Percentiles rank a stretch among this genome's conserved stretches.
Conservation (phyloP, 2,113 vertebrate genomes). For the Sorex araneus region DNA sequence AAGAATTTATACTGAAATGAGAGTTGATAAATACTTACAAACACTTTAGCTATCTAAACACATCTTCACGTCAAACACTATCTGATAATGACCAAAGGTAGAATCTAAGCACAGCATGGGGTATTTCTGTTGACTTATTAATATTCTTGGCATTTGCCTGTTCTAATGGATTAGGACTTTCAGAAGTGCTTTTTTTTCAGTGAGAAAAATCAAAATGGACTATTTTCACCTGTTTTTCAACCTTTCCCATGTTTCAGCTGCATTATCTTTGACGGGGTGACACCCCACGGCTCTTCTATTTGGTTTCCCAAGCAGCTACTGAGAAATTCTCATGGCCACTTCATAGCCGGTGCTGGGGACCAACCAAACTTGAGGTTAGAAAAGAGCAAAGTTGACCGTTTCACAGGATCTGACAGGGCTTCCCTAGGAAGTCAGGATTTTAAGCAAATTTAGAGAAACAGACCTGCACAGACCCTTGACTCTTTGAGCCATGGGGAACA, state of each 20-base stretch:
- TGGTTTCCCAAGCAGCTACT: conserved; percentile 26
- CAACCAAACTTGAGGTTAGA: conserved; percentile 29
- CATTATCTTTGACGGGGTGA: conserved; percentile 33
- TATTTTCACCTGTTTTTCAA: conserved; percentile 12
- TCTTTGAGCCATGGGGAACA: not conserved
- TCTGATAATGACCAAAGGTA: conserved; percentile 53
- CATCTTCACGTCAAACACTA: conserved; percentile 71
- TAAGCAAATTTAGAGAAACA: not conserved
- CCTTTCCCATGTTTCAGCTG: conserved; percentile 7
- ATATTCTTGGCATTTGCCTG: conserved; percentile 49
- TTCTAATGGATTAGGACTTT: conserved; percentile 34
- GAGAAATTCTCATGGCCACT: conserved; percentile 5
- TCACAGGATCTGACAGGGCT: not conserved
- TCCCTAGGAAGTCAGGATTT: conserved; percentile 1
- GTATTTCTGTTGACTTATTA: conserved; percentile 70
- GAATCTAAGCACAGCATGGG: not conserved
- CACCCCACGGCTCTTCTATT: not conserved
- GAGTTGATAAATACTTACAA: conserved; percentile 67
- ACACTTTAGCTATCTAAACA: conserved; percentile 64
- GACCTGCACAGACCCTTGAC: not conserved
- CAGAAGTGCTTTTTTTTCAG: not conserved
- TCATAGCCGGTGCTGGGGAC: conserved; percentile 3
- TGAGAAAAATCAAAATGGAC: conserved; percentile 43
- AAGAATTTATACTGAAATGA: conserved; percentile 74
- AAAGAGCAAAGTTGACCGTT: conserved; percentile 4